These are phyloP conservation scores for Apis cerana DNA, from an alignment of 1,140 invertebrate species.

Conservation along the genomic window DNA sequence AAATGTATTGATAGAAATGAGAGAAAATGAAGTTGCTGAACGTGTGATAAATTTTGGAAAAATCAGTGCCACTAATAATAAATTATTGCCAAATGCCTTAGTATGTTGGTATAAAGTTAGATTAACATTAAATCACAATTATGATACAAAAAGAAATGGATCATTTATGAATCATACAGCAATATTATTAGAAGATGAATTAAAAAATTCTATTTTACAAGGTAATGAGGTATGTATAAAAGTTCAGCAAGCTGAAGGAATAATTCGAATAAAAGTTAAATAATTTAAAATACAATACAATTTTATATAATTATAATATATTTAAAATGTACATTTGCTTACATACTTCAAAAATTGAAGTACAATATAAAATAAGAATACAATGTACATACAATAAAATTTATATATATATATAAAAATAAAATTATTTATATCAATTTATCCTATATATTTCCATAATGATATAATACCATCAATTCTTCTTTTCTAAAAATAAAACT, in stretches of 20 bases:
- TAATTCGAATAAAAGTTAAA: conserved; percentile 60
- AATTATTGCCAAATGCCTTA: conserved; percentile 71
- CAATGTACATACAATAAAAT: conserved; percentile 17
- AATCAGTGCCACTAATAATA: conserved; percentile 45
- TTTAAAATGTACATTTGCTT: conserved; percentile 32
- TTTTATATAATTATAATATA: conserved; percentile 21
- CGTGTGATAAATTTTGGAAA: conserved; percentile 64
- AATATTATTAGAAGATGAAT: conserved; percentile 67
- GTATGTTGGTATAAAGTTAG: conserved; percentile 72
- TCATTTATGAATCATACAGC: conserved; percentile 75
- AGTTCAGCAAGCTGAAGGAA: conserved; percentile 65
- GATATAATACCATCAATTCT: not conserved
- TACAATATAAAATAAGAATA: not conserved
- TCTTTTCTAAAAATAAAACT: conserved; percentile 19
- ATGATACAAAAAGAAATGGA: conserved; percentile 62
- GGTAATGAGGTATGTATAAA: conserved; percentile 64
- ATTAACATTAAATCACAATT: conserved; percentile 53
- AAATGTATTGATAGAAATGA: conserved; percentile 65
- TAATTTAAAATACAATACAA: conserved; percentile 34
- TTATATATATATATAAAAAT: conserved; percentile 5
- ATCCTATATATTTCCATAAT: not conserved
- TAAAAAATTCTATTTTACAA: conserved; percentile 53
- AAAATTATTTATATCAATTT: not conserved
- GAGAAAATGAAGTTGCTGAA: conserved; percentile 59
- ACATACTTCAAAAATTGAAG: conserved; percentile 5